phyloP scores from a whole-genome alignment of 2,888 invertebrate species.

The Cheilosia grossa region DNA sequence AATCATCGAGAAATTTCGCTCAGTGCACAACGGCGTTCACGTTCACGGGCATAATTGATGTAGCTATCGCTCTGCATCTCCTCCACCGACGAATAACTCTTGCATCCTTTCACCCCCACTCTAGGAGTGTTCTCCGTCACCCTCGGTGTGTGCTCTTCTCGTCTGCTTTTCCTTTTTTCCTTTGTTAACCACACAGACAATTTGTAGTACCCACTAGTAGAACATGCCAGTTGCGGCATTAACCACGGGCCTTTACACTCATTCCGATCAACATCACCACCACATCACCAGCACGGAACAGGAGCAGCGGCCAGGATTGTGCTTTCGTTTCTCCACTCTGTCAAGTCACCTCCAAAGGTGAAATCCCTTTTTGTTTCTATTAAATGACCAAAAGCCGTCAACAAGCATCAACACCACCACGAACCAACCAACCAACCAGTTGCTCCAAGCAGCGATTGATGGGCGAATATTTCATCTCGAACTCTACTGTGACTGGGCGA shows the following conservation, averaged over 20 bases:
- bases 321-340: conserved; percentile 19
- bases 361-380: conserved; percentile 56
- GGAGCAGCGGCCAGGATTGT: conserved; percentile 11
- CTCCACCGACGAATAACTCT: conserved; percentile 13
- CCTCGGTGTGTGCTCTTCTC: neutral
- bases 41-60: conserved; percentile 49
- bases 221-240: conserved; percentile 38
- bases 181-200: conserved; percentile 33
- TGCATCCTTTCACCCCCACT: conserved; percentile 29
- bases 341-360: conserved; percentile 8
- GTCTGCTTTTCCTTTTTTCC: neutral
- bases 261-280: conserved; percentile 14
- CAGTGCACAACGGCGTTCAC: conserved; percentile 22
- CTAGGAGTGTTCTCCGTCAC: conserved; percentile 21
- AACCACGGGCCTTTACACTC: conserved; percentile 42
- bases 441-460: conserved; percentile 57
- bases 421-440: conserved; percentile 35
- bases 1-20: conserved; percentile 9
- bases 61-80: conserved; percentile 32
- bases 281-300: neutral
- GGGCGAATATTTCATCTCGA: conserved; percentile 61
- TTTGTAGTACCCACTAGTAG: conserved; percentile 56
- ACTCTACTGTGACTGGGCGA: neutral
- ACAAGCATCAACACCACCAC: conserved; percentile 31
- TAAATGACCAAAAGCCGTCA: conserved; percentile 50